Base-by-base conservation (phyloP, 2,888 invertebrate species). In the Caenorhabditis becei region DNA sequence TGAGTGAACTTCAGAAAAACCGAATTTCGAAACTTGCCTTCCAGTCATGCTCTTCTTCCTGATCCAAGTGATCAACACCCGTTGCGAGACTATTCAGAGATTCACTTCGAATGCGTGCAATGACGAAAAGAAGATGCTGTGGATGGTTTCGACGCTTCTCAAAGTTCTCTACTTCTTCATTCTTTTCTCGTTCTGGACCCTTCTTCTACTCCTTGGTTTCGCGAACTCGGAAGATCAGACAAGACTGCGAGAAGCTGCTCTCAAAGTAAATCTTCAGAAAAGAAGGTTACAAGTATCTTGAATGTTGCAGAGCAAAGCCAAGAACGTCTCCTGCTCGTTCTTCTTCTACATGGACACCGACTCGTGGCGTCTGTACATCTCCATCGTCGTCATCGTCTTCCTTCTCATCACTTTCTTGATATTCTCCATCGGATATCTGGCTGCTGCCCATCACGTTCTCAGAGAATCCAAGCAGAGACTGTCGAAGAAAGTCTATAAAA, bases 331-430 rank as follows among this genome's bases (percentile, higher is more conserved):
- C 0, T 74, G 74, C 10, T 37, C 58, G 2, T 18, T 16, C 1
- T 74, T 74, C 59, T 65, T 74, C 23, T 74, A 65, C 59, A 24
- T 74, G 37, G 74, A 74, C 59, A 58, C 65, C 16, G 41, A 74
- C 2, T 74, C 74, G 0, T 74, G 65, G 65, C 37, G 65, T 7
- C 41, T 74, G 7, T 51, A 58, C 11, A 37, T 74, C 7, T 59
- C 65, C 0, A 58, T 74, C 10, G 63, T 58, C 16, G 49, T 58
- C 4, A 65, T 74, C 8, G n/a, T 65, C 8, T 74, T 74, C 23
- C 44, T 74, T 2, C 59, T 74, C 0, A 65, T 74, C 28, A 59
- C 32, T 5, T 65, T 74, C 26, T 16, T 74, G 16, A 44, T 74
- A 2, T 74, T 58, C 28, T 74, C 74, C 18, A 58, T 53, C 16